These are phyloP conservation scores for Poeciliopsis paucimaculata DNA, from an alignment of 2,797 vertebrate genomes.

Conservation along the genomic window DNA sequence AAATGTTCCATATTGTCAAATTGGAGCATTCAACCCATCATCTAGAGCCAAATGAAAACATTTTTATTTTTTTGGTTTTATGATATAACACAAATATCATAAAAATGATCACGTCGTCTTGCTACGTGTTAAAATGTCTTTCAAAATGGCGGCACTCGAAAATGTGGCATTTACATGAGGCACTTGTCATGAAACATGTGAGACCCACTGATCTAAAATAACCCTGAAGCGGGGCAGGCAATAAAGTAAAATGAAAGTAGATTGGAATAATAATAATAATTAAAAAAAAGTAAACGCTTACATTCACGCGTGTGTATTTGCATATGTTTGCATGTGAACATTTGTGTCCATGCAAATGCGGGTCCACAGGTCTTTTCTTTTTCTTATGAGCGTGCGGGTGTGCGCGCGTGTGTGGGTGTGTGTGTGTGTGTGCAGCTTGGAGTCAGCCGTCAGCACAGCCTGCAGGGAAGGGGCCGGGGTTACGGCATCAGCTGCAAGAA, in stretches of 20 bases:
- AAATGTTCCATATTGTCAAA: not conserved
- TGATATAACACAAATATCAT: not conserved
- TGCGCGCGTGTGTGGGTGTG: not conserved
- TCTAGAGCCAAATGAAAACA: not conserved
- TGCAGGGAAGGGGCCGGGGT: slow-evolving; percentile 81
- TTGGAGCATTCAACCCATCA: not conserved
- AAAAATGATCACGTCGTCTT: not conserved
- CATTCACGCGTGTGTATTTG: slow-evolving; percentile 56
- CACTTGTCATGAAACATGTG: not conserved
- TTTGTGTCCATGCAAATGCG: slow-evolving; percentile 74
- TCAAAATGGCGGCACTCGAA: not conserved
- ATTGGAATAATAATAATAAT: slow-evolving; percentile 12
- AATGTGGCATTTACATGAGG: not conserved
- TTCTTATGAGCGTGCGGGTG: not conserved
- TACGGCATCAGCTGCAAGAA: slow-evolving; percentile 83
- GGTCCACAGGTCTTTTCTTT: slow-evolving; percentile 67
- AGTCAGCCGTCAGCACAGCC: slow-evolving; percentile 80
- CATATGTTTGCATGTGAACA: slow-evolving; percentile 69
- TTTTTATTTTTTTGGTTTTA: not conserved
- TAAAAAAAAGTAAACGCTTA: slow-evolving; percentile 44
- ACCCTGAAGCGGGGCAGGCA: slow-evolving; percentile 28
- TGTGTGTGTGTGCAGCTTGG: slow-evolving; percentile 57
- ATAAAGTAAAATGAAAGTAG: slow-evolving; percentile 14
- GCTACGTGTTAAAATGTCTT: not conserved
- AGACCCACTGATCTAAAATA: slow-evolving; percentile 22